Conservation (phyloP, 2,888 invertebrate genomes). For the Andrena hattorfiana region DNA sequence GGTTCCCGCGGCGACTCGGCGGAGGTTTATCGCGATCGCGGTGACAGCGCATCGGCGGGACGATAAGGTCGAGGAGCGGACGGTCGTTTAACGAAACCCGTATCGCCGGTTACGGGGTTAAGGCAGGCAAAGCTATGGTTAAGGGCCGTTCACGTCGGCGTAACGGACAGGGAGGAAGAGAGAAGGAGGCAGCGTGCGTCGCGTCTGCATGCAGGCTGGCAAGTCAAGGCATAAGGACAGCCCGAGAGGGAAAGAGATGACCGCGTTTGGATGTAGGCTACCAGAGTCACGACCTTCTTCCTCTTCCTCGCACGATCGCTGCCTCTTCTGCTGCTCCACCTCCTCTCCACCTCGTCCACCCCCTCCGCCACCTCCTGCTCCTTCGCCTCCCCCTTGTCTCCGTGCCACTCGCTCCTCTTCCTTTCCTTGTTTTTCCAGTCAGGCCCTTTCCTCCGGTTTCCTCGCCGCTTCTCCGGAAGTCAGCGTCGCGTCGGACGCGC, state of each 20-base stretch:
- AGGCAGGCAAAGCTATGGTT: constrained; percentile 55
- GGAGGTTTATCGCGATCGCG: constrained; percentile 22
- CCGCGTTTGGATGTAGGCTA: constrained; percentile 82
- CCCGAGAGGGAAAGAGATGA: constrained; percentile 73
- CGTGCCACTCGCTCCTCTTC: constrained; percentile 69
- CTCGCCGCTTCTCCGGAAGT: constrained; percentile 63
- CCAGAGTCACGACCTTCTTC: constrained; percentile 82
- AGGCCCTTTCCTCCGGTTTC: constrained; percentile 32
- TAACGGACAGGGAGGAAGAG: constrained; percentile 54
- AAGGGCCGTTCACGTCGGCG: constrained; percentile 70
- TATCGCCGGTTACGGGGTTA: constrained; percentile 55
- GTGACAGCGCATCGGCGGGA: constrained; percentile 12
- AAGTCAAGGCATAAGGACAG: constrained; percentile 65
- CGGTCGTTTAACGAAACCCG: constrained; percentile 47
- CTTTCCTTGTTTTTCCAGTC: constrained; percentile 28
- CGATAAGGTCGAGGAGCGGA: constrained; percentile 33
- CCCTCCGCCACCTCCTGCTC: constrained; percentile 22
- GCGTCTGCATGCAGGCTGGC: constrained; percentile 73
- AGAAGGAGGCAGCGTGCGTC: constrained; percentile 25
- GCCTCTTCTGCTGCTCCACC: constrained; percentile 55
- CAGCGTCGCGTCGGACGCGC: constrained; percentile 4
- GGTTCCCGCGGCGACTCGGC: constrained; percentile 5
- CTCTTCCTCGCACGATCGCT: constrained; percentile 66
- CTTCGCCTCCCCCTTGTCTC: constrained; percentile 43
- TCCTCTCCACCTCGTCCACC: constrained; percentile 14